phyloP scores from a whole-genome alignment of 2,888 invertebrate species.

The Acleris holmiana region DNA sequence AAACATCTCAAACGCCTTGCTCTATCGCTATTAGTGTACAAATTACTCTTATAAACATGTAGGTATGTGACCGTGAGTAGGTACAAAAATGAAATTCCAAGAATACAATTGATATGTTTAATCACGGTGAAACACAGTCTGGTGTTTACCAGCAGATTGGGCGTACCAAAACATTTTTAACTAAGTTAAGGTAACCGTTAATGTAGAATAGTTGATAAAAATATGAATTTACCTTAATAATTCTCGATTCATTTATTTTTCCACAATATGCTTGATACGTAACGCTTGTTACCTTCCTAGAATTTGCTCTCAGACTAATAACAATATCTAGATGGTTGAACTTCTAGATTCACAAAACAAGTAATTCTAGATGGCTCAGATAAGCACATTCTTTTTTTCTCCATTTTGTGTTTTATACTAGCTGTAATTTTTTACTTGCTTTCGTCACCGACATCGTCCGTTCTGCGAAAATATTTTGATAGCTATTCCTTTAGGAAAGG shows the following conservation, averaged over 20 bases:
- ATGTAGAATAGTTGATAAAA: background rate
- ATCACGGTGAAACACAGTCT: background rate
- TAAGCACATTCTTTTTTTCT: background rate
- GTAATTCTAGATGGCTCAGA: constrained; percentile 65
- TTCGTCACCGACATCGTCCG: too few relatives aligned
- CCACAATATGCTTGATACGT: constrained; percentile 32
- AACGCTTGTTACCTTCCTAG: constrained; percentile 27
- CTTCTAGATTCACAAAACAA: constrained; percentile 47
- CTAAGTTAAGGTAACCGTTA: too few relatives aligned
- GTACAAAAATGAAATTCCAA: constrained; percentile 18
- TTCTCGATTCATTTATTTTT: background rate
- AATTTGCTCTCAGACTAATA: constrained; percentile 46
- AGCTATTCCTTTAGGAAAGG: background rate
- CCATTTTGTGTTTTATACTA: background rate
- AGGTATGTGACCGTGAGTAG: background rate
- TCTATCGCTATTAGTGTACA: constrained; percentile 8
- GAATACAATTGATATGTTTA: constrained; percentile 6
- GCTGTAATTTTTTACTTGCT: background rate
- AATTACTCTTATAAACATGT: constrained; percentile 2
- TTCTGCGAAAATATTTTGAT: too few relatives aligned
- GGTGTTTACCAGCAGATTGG: too few relatives aligned
- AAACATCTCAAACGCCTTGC: constrained; percentile 4
- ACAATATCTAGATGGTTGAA: constrained; percentile 62
- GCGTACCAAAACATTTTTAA: background rate
- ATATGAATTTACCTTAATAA: constrained; percentile 5